Base-by-base conservation (phyloP, 2,888 invertebrate genomes). In the Diarsia dahlii region DNA sequence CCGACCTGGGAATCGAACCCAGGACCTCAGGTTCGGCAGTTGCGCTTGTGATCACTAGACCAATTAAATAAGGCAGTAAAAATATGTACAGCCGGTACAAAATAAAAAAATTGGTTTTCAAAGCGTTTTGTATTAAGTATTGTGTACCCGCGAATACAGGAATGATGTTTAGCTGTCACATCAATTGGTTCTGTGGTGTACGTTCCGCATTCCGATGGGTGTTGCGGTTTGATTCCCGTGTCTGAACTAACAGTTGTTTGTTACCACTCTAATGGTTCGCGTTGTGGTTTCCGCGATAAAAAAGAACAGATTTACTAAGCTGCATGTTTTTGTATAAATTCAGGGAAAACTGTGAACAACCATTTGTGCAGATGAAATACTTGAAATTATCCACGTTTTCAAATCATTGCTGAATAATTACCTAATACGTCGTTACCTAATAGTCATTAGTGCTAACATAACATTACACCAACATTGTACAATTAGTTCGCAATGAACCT, bases 201-300 rank as follows among this genome's bases (percentile, higher is more conserved):
- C 13, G 9, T 18, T 52, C 52, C 45, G 18, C 64, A 77, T 78
- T 78, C 52, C 78, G 18, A 52, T 64, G 13, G 34, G n/a, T 34
- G 45, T 8, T 66, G 74, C 20, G 78, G 52, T 78, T 78, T 66
- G 67, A 52, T 78, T 23, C 34, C 13, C 28, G 39, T 66, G 8
- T 66, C 46, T 15, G 34, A 66, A 66, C 15, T 23, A 34, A 34
- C 34, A 34, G 34, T 54, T 54, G 46, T 64, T 64, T 13, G 39
- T 50, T n/a, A 20, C n/a, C n/a, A 34, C 15, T 54, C 9, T 18
- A 28, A 18, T 46, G 28, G 52, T 46, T 54, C 18, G 3, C 48
- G 4, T 48, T 71, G 74, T 52, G 52, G 39, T 9, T 10, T 15
- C 6, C 10, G 39, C 39, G 23, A 50, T 39, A 10, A 50, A 2